These are phyloP conservation scores for Drosophila dunni DNA, from an alignment of 1,140 invertebrate genomes.

Conservation along the genomic window DNA sequence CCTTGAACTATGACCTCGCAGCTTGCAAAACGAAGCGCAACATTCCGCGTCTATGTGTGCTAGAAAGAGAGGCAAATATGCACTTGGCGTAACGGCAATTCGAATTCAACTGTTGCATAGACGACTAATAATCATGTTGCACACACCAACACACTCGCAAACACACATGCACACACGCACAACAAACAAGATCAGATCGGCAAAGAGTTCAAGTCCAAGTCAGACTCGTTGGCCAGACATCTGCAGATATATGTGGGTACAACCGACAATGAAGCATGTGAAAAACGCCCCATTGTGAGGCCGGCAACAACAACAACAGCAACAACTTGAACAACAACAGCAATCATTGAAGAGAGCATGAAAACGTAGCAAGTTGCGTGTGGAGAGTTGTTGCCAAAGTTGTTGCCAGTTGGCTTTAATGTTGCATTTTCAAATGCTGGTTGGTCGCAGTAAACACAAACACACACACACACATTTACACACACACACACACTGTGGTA, in stretches of 20 bases:
- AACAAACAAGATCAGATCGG: constrained; percentile 22
- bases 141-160: constrained; percentile 27
- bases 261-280: constrained; percentile 59
- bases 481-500: constrained; percentile 38
- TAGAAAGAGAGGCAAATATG: background rate
- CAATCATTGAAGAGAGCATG: constrained; percentile 58
- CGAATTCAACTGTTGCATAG: constrained; percentile 65
- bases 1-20: background rate
- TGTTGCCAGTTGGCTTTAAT: constrained; percentile 75
- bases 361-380: constrained; percentile 63
- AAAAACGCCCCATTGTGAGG: constrained; percentile 78
- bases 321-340: constrained; percentile 36
- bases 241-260: constrained; percentile 68
- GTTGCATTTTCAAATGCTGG: constrained; percentile 83
- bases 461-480: constrained; percentile 6
- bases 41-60: background rate
- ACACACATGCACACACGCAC: constrained; percentile 27
- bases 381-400: constrained; percentile 72
- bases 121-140: constrained; percentile 72
- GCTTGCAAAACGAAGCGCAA: background rate
- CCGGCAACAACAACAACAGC: constrained; percentile 23
- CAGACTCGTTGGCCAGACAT: constrained; percentile 44
- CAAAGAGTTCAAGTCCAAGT: constrained; percentile 40
- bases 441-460: constrained; percentile 61
- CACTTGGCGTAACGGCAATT: constrained; percentile 52